Evolutionary conservation across 2,888 invertebrate genomes (phyloP), one percentile per base, ranked within the genome.

Genomic region (Dichetophora obliterata): DNA sequence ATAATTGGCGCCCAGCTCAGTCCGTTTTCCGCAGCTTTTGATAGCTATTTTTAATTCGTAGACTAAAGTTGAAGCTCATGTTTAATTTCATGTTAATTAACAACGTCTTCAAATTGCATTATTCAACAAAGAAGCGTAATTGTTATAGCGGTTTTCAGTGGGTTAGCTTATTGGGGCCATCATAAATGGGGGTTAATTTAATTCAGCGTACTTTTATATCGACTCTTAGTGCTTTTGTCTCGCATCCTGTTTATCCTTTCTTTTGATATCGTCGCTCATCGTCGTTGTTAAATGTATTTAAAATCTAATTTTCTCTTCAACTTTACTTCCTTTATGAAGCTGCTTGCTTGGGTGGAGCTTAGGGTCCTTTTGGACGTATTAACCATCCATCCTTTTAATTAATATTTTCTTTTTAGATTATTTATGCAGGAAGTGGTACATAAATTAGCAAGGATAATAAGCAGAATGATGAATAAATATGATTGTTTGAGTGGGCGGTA

Each of bases 251-350:
- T 54, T 86, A 87, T 87, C 87, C 88, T 87, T 87, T 87, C 86
- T 85, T 86, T 87, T 86, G 86, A 86, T 86, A 34, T 86, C 84
- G 86, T 84, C 86, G 87, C 86, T 87, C 85, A 34, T 86, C 85
- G 83, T 80, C 82, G 80, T 83, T 85, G 86, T 85, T 87, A 87
- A 86, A 37, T 87, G 87, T 85, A 84, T 85, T 86, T 87, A 87
- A 83, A 82, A 82, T 81, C 77, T 83, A 84, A 81, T 79, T 81
- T 79, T 72, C 69, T 68, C 19, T 75, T 34, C 8, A 69, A 69
- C 14, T n/a, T 27, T 16, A 50, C 9, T 50, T 9, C 24, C 27
- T 5, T 52, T 6, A 9, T 43, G 14, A 2, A 43, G 43, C 14
- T 43, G 43, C 37, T 43, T 43, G 43, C 37, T 8, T 54, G 24